Percentiles rank a stretch among this genome's conserved stretches.
Conservation (phyloP, 2,113 vertebrate genomes). For the Lasiurus cinereus region DNA sequence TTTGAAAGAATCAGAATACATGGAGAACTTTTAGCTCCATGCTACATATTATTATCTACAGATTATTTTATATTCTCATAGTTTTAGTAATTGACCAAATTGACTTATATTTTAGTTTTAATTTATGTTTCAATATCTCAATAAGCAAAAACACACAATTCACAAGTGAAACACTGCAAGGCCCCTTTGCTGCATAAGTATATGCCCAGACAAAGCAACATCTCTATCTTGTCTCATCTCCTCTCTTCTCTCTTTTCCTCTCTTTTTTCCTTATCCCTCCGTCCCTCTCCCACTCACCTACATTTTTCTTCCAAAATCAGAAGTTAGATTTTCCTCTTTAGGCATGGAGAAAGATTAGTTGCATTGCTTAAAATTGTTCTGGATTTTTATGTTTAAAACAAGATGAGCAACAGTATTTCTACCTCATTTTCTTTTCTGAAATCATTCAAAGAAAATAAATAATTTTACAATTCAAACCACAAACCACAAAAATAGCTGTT, state of each 20-base stretch:
- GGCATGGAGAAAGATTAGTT: not conserved
- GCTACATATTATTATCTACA: not conserved
- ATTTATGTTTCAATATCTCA: not conserved
- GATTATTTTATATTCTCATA: not conserved
- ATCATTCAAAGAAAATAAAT: not conserved
- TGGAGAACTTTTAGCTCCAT: not conserved
- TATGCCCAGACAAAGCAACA: not conserved
- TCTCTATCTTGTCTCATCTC: not conserved
- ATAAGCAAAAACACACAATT: not conserved
- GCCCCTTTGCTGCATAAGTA: not conserved
- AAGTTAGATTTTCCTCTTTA: not conserved
- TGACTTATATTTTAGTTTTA: not conserved
- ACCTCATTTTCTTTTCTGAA: not conserved
- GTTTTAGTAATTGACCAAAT: not conserved
- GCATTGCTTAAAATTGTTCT: not conserved
- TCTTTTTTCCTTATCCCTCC: not conserved
- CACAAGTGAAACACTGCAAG: not conserved
- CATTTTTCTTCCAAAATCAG: not conserved
- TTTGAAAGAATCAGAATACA: not conserved
- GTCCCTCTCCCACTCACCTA: not conserved
- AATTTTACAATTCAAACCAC: not conserved
- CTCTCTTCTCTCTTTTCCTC: not conserved
- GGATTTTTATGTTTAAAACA: not conserved
- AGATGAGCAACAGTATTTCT: not conserved
- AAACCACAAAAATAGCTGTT: not conserved